A percentile compares a stretch with the other conserved stretches of the same genome.
Evolutionary conservation across 2,113 vertebrate genomes (phyloP).

Genomic region (Ctenomys sociabilis): DNA sequence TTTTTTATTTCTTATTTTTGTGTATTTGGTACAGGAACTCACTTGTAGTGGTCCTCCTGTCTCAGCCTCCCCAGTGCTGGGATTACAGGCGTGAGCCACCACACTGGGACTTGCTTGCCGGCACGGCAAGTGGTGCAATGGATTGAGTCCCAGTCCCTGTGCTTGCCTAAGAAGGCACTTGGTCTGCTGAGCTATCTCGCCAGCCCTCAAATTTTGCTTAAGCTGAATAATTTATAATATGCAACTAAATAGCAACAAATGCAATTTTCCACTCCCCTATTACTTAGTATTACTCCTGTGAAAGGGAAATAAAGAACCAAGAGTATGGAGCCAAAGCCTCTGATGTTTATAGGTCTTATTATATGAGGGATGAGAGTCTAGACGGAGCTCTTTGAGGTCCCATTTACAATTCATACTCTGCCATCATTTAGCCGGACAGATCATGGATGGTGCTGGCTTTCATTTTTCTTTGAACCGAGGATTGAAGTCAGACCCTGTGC

Average conservation of each 20-base stretch:
- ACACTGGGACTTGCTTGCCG: no score
- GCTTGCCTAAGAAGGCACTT: no score
- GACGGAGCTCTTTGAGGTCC: not conserved
- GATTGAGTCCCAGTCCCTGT: no score
- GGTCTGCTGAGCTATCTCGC: no score
- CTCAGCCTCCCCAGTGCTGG: no score
- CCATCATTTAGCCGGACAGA: not conserved
- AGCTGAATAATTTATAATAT: conserved; percentile 32
- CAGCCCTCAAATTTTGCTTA: conserved; percentile 12
- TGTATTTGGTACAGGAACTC: no score
- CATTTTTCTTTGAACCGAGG: conserved; percentile 49
- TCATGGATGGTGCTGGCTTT: not conserved
- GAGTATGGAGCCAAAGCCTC: not conserved
- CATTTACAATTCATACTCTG: not conserved
- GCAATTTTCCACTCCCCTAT: not conserved
- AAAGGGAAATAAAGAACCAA: not conserved
- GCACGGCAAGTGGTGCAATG: no score
- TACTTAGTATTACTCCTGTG: not conserved
- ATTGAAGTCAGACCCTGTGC: no score
- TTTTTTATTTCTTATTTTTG: no score
- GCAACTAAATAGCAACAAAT: conserved; percentile 23
- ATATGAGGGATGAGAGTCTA: not conserved
- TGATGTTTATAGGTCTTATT: not conserved
- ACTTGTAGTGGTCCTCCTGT: no score
- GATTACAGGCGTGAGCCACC: no score